A percentile compares a stretch with the other conserved stretches of the same genome.
Conservation (phyloP, 64 coral and sea anemone genomes). For the Anthopleura sola region DNA sequence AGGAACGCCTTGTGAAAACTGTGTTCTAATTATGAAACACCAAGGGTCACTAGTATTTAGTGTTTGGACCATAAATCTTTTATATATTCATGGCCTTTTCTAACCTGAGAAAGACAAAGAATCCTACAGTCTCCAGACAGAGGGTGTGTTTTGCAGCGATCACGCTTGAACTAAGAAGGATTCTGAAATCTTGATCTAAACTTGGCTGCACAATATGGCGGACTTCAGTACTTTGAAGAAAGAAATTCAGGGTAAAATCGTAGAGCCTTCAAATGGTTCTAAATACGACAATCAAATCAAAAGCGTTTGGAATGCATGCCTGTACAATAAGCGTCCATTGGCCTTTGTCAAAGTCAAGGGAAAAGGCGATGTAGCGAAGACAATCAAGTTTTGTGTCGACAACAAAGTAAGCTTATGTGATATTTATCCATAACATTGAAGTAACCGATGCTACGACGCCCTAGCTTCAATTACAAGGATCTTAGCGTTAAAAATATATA, state of each 20-base stretch:
- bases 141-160: not conserved
- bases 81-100: too few species aligned
- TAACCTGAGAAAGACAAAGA: too few species aligned
- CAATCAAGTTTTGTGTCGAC: conserved; percentile 37
- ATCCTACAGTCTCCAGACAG: conserved; percentile 4
- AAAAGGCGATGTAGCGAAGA: conserved; percentile 25
- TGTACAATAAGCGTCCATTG: conserved; percentile 22
- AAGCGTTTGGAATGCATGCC: conserved; percentile 32
- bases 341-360: conserved; percentile 47
- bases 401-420: too few species aligned
- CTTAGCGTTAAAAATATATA: too few species aligned
- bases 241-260: conserved; percentile 10
- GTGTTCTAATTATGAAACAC: too few species aligned
- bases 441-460: too few species aligned
- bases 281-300: conserved; percentile 25
- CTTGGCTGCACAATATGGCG: not conserved
- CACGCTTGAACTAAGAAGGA: not conserved
- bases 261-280: not conserved
- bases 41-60: too few species aligned
- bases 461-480: too few species aligned
- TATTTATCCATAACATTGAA: not conserved
- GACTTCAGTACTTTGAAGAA: conserved; percentile 3
- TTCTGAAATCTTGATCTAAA: not conserved
- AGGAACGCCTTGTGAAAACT: too few species aligned
- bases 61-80: too few species aligned